A percentile compares a stretch with the other conserved stretches of the same genome.
Conservation (phyloP, 1,140 invertebrate species). For the Drosophila arawakana region DNA sequence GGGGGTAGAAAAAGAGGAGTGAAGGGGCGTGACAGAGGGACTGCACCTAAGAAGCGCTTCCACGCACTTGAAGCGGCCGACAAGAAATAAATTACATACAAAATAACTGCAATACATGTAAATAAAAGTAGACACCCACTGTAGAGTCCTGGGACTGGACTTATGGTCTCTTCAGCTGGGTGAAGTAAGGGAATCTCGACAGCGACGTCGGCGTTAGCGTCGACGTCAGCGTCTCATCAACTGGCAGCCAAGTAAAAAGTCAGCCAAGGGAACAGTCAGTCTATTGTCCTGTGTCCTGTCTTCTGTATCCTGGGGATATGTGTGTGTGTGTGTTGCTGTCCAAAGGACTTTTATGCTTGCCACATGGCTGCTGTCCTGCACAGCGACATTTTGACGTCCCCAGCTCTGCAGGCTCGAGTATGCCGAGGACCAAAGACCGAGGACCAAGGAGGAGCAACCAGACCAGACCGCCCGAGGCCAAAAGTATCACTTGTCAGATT, state of each 20-base stretch:
- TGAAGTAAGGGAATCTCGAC: background rate
- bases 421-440: slow-evolving; percentile 21
- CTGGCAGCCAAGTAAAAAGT: slow-evolving; percentile 71
- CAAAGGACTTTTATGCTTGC: slow-evolving; percentile 80
- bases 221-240: slow-evolving; percentile 76
- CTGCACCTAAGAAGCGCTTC: slow-evolving; percentile 9
- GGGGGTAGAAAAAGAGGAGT: too few species aligned
- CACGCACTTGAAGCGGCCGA: slow-evolving; percentile 64
- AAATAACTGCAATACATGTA: slow-evolving; percentile 82
- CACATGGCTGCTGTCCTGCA: slow-evolving; percentile 77
- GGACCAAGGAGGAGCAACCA: slow-evolving; percentile 24
- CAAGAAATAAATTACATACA: slow-evolving; percentile 79
- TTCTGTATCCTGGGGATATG: slow-evolving; percentile 4
- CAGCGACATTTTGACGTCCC: slow-evolving; percentile 76
- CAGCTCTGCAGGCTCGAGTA: slow-evolving; percentile 34
- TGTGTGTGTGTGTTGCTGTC: slow-evolving; percentile 54
- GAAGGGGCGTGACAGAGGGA: background rate
- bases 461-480: slow-evolving; percentile 63
- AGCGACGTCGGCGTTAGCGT: slow-evolving; percentile 8
- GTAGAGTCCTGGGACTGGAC: slow-evolving; percentile 12
- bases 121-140: slow-evolving; percentile 67
- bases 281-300: slow-evolving; percentile 54
- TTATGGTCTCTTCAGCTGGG: slow-evolving; percentile 1
- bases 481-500: slow-evolving; percentile 81
- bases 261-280: slow-evolving; percentile 60